phyloP scores from a whole-genome alignment of 2,113 vertebrate species.

The Lethenteron reissneri region DNA sequence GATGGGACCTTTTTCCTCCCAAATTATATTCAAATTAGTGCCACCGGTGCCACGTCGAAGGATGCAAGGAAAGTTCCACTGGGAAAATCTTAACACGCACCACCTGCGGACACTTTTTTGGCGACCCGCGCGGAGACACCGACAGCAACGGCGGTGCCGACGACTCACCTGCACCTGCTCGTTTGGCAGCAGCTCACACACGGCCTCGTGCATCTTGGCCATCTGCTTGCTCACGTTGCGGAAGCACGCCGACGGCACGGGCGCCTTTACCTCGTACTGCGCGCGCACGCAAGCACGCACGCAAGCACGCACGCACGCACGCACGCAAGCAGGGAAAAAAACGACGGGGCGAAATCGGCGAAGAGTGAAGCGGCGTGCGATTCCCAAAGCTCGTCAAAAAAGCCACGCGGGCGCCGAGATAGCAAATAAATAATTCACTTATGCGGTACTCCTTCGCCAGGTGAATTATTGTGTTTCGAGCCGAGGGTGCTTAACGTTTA shows the following conservation, averaged over 20 bases:
- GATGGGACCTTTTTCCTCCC: background rate
- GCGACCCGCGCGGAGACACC: background rate
- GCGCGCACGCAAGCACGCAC: slow-evolving; percentile 9
- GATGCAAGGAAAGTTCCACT: background rate
- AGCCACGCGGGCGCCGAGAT: background rate
- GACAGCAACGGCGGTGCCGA: background rate
- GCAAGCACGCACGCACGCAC: slow-evolving; percentile 5
- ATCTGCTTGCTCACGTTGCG: slow-evolving; percentile 89
- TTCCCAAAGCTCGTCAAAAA: background rate
- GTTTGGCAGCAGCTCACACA: slow-evolving; percentile 66
- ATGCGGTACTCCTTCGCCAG: background rate
- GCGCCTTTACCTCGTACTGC: slow-evolving; percentile 93
- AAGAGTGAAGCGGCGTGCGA: background rate
- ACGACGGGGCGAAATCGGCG: background rate
- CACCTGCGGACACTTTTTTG: background rate
- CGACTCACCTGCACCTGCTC: slow-evolving; percentile 63
- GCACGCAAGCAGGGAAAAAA: background rate
- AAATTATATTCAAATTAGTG: background rate
- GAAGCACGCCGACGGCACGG: slow-evolving; percentile 79
- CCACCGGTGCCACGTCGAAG: background rate
- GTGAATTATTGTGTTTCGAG: too few species aligned
- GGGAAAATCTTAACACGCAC: background rate
- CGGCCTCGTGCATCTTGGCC: slow-evolving; percentile 95
- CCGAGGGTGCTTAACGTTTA: too few species aligned
- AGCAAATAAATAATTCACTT: background rate